A percentile compares a stretch with the other conserved stretches of the same genome.
These are phyloP conservation scores for Pardosa pseudoannulata DNA, from an alignment of 2,888 invertebrate species.

Conservation along the genomic window DNA sequence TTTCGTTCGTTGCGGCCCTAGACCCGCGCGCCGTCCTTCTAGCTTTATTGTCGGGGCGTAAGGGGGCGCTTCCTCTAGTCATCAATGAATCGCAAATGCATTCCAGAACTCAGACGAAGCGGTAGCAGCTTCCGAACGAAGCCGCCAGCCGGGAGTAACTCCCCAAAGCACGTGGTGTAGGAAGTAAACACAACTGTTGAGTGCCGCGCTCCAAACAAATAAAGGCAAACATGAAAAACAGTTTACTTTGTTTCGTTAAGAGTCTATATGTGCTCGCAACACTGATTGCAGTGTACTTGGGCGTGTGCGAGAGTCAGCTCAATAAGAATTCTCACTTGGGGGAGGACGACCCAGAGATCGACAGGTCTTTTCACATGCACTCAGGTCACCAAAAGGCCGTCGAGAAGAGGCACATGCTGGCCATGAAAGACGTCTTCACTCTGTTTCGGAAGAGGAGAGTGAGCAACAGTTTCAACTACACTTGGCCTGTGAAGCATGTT, in stretches of 20 bases:
- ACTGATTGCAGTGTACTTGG: neutral
- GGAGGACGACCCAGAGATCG: neutral
- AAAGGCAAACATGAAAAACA: too few relatives aligned
- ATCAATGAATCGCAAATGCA: neutral
- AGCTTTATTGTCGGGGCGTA: neutral
- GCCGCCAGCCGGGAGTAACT: neutral
- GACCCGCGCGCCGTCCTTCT: neutral
- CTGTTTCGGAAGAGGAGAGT: slow-evolving; percentile 11
- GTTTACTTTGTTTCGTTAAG: too few relatives aligned
- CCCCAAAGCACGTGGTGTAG: too few relatives aligned
- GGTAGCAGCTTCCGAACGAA: neutral
- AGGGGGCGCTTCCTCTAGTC: slow-evolving; percentile 25
- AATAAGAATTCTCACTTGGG: neutral
- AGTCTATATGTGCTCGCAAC: too few relatives aligned
- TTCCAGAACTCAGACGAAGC: neutral
- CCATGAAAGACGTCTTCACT: neutral
- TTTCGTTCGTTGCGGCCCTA: too few relatives aligned
- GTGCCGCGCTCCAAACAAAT: too few relatives aligned
- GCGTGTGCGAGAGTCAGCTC: neutral
- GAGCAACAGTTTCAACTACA: slow-evolving; percentile 45
- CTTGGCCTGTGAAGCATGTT: slow-evolving; percentile 90
- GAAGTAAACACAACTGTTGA: too few relatives aligned
- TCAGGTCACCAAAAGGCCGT: neutral
- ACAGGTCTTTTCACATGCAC: neutral
- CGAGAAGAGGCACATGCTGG: neutral